Evolutionary conservation across 2,113 vertebrate species (phyloP), one percentile per base, ranked within the genome.

Genomic region (Hemicordylus capensis): DNA sequence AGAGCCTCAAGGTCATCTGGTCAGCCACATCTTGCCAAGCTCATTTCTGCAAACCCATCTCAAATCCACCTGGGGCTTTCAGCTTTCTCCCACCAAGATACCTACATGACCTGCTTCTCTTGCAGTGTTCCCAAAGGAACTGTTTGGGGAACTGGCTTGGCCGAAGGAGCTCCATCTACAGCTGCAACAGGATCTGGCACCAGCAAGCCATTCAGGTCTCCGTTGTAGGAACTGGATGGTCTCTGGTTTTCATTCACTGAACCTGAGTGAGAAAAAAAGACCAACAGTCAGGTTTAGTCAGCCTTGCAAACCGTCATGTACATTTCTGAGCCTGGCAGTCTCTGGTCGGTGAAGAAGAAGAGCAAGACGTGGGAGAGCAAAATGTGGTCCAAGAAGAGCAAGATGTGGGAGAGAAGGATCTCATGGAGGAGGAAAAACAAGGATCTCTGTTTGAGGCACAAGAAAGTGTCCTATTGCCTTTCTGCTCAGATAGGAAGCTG

Each of bases 41-140:
- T 31, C 3, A 28, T 44, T 87, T 83, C 31, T 58, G 3, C 67
- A 44, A 20, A 85, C 69, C 1, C 1, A 0, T 84, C 28, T 48
- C 5, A 22, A 63, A 31, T 1, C 0, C 24, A 83, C 34, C 20
- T 37, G 26, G n/a, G 28, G 0, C 6, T 58, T 24, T 12, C 8
- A 5, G 2, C 28, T 61, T 37, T 4, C 37, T 22, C 51, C 76
- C 37, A 3, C 37, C 22, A 58, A 51, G 26, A 70, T 59, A 97
- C 98, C 97, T 93, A 99, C 99, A 99, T 98, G 88, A 97, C 98
- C 95, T 99, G 98, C 84, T 95, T 96, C 80, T 99, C 98, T 91
- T 97, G 96, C 67, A 95, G 72, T 64, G 94, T 96, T 91, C 97
- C 93, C 76, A 96, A 95, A 20, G 97, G 96, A 89, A 97, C 89